Percentiles rank a stretch among this genome's conserved stretches.
phyloP scores from a whole-genome alignment of 2,888 invertebrate species.

The Antheraea yamamai region DNA sequence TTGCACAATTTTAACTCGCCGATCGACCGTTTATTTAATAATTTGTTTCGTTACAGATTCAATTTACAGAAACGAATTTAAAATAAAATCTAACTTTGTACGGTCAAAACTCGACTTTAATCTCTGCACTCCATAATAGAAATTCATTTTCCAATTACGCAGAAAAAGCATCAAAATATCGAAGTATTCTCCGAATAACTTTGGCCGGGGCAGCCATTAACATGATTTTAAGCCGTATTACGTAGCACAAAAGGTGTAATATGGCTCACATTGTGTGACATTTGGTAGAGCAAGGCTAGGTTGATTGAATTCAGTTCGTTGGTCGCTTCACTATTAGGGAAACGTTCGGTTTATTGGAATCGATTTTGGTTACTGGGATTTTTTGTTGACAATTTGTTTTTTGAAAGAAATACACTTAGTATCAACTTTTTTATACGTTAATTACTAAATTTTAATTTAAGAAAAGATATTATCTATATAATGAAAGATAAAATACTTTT shows the following conservation, averaged over 20 bases:
- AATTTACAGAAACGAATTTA: conserved; percentile 18
- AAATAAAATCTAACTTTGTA: conserved; percentile 18
- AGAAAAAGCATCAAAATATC: conserved; percentile 29
- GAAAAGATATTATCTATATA: no score
- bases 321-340: conserved; percentile 26
- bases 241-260: conserved; percentile 12
- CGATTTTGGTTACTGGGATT: conserved; percentile 25
- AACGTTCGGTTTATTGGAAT: conserved; percentile 30
- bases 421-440: not conserved
- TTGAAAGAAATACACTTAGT: not conserved
- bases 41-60: conserved; percentile 29
- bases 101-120: conserved; percentile 27
- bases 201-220: conserved; percentile 22
- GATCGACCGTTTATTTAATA: conserved; percentile 30
- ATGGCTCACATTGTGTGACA: conserved; percentile 1
- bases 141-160: conserved; percentile 21
- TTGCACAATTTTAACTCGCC: conserved; percentile 20
- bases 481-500: no score
- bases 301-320: conserved; percentile 32
- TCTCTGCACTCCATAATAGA: conserved; percentile 19
- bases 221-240: conserved; percentile 27
- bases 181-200: conserved; percentile 22
- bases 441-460: not conserved
- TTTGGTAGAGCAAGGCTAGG: conserved; percentile 18
- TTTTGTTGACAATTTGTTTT: conserved; percentile 9